These are phyloP conservation scores for Nomada goodeniana DNA, from an alignment of 2,888 invertebrate species.

Conservation along the genomic window DNA sequence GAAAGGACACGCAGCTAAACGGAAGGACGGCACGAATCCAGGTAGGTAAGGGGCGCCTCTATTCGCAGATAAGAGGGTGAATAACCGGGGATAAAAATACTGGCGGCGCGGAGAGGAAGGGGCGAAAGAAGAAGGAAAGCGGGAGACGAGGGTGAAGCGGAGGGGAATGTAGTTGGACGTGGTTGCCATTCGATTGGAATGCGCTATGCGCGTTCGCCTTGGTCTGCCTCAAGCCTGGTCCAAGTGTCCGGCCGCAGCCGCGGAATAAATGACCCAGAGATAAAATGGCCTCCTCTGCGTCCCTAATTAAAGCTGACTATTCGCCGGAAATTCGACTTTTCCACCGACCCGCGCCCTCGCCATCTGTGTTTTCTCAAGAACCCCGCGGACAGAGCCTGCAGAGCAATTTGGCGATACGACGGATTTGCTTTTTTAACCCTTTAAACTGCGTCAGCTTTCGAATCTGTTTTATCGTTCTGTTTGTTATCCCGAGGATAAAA, in stretches of 20 bases:
- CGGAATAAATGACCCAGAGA: slow-evolving; percentile 82
- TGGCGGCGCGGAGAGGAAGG: slow-evolving; percentile 66
- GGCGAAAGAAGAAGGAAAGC: slow-evolving; percentile 50
- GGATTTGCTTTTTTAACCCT: not conserved
- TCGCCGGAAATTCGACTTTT: slow-evolving; percentile 75
- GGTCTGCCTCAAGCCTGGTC: slow-evolving; percentile 73
- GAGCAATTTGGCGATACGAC: slow-evolving; percentile 2
- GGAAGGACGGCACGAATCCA: slow-evolving; percentile 47
- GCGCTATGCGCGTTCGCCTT: slow-evolving; percentile 75
- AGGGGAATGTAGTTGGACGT: slow-evolving; percentile 74
- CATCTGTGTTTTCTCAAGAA: slow-evolving; percentile 13
- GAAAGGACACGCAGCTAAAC: not conserved
- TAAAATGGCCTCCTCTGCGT: slow-evolving; percentile 77
- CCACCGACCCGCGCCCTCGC: not conserved
- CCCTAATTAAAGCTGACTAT: slow-evolving; percentile 79
- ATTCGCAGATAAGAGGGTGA: slow-evolving; percentile 81
- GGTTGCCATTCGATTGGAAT: slow-evolving; percentile 80
- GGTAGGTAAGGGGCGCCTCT: slow-evolving; percentile 67
- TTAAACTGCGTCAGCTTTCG: not conserved
- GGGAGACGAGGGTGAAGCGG: slow-evolving; percentile 42
- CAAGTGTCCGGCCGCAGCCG: slow-evolving; percentile 75
- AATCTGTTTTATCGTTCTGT: not conserved
- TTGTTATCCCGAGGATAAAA: no score
- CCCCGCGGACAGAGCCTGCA: not conserved
- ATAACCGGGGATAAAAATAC: slow-evolving; percentile 84